Evolutionary conservation across 1,140 invertebrate genomes (phyloP).

Genomic region (Mycetomoellerius zeteki): DNA sequence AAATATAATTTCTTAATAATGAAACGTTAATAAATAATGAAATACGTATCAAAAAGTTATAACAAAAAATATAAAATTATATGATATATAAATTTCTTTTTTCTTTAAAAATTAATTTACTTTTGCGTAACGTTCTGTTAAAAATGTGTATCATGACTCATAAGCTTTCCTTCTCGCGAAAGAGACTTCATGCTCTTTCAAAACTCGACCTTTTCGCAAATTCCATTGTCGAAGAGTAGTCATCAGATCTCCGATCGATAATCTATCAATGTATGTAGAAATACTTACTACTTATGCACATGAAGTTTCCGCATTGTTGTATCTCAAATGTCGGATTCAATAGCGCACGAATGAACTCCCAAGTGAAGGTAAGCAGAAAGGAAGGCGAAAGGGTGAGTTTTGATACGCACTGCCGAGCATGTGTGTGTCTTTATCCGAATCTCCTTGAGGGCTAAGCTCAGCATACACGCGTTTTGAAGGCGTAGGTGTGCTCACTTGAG

Average conservation of each 20-base stretch:
- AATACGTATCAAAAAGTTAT: background rate
- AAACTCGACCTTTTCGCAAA: conserved; percentile 1
- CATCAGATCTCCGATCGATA: background rate
- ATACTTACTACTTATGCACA: conserved; percentile 25
- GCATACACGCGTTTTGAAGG: conserved; percentile 37
- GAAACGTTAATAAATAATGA: background rate
- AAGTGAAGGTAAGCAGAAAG: conserved; percentile 71
- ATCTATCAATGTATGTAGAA: conserved; percentile 3
- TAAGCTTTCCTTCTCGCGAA: background rate
- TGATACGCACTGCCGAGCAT: conserved; percentile 65
- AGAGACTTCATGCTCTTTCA: background rate
- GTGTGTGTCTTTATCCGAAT: conserved; percentile 18
- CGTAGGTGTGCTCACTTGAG: conserved; percentile 14
- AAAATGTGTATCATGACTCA: background rate
- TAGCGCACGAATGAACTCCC: conserved; percentile 39
- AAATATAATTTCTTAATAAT: background rate
- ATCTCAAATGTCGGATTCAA: conserved; percentile 60
- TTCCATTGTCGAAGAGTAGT: background rate
- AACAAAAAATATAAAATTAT: background rate
- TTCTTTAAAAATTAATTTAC: background rate
- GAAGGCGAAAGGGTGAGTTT: conserved; percentile 74
- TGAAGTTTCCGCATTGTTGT: conserved; percentile 14
- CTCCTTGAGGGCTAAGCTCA: conserved; percentile 26
- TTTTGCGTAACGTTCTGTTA: background rate
- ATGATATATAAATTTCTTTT: background rate